phyloP scores from a whole-genome alignment of 2,113 vertebrate genomes.

The Notiomystis cincta region DNA sequence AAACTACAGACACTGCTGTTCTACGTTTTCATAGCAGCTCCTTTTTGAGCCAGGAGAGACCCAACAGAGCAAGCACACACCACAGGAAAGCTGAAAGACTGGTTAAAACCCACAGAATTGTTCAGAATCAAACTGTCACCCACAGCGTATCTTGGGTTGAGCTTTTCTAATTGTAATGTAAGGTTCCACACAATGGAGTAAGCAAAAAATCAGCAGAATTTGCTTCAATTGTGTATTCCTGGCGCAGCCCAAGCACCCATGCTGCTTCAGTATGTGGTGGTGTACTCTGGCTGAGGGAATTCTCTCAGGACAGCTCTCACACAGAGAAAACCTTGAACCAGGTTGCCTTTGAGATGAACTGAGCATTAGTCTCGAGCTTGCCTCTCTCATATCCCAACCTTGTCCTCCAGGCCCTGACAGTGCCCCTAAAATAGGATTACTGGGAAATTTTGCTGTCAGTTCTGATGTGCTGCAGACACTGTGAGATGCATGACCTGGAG shows the following conservation, averaged over 20 bases:
- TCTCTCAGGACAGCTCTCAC: background rate
- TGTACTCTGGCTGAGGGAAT: background rate
- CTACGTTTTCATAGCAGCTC: background rate
- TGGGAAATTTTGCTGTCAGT: background rate
- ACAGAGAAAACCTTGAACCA: background rate
- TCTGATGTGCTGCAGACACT: background rate
- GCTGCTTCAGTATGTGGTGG: background rate
- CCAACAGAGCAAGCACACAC: fast-evolving
- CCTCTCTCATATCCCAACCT: background rate
- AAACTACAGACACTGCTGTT: background rate
- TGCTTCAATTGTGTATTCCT: background rate
- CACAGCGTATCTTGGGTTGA: background rate
- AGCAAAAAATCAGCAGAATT: background rate
- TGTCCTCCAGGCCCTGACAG: background rate
- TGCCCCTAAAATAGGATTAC: background rate
- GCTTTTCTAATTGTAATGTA: background rate
- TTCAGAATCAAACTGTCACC: background rate
- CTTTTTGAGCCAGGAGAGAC: background rate
- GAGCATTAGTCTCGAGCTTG: fast-evolving
- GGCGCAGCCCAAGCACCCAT: background rate
- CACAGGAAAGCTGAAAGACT: background rate
- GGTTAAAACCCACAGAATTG: background rate
- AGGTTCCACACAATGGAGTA: background rate
- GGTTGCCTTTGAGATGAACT: background rate
- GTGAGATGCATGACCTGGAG: background rate